Conservation (phyloP, 1,140 invertebrate species). For the Oedothorax gibbosus region DNA sequence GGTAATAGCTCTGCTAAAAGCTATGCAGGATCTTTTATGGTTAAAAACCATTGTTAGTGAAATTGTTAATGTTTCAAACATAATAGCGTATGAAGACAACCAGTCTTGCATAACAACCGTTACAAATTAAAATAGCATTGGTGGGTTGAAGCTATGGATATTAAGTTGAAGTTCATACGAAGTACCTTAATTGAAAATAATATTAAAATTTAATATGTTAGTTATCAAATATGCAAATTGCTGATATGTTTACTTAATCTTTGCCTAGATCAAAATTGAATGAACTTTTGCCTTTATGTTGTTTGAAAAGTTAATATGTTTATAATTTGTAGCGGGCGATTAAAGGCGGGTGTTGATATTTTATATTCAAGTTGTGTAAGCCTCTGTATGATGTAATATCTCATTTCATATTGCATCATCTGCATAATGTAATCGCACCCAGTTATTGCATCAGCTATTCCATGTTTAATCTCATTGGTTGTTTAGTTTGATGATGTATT, state of each 20-base stretch:
- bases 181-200: background rate
- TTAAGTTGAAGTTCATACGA: constrained; percentile 1
- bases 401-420: too few species aligned
- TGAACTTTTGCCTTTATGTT: too few species aligned
- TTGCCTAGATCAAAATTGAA: constrained; percentile 3
- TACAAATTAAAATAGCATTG: background rate
- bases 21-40: constrained; percentile 10
- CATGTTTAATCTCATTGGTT: too few species aligned
- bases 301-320: too few species aligned
- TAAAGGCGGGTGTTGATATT: too few species aligned
- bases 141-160: constrained; percentile 1
- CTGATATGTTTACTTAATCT: constrained; percentile 7
- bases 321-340: too few species aligned
- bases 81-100: constrained; percentile 23
- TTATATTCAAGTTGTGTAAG: too few species aligned
- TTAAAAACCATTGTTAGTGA: background rate
- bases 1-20: constrained; percentile 3
- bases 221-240: background rate
- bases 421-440: too few species aligned
- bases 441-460: too few species aligned
- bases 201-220: constrained; percentile 9
- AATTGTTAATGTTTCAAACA: background rate
- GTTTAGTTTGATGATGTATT: too few species aligned
- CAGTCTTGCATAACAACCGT: background rate
- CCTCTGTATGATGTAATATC: too few species aligned